Base-by-base conservation (phyloP, 2,888 invertebrate genomes). In the Cacoxenus indagator region DNA sequence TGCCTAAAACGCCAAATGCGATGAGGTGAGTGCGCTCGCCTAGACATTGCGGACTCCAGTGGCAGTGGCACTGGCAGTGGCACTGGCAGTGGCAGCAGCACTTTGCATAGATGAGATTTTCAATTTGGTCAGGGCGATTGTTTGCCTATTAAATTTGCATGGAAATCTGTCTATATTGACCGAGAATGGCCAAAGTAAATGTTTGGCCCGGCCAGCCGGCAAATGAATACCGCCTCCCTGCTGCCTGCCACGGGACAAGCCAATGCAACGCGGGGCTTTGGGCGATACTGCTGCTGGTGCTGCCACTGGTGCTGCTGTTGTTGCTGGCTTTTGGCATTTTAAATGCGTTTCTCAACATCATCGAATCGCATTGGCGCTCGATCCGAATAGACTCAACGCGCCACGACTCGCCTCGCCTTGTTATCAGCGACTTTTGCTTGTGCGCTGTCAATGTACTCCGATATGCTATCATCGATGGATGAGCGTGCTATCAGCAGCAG, bases 121-220 rank as follows among this genome's bases (percentile, higher is more conserved):
- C 87, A 87, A 87, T 87, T 87, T 86, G 84, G 82, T 82, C 83
- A 83, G 80, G 76, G 73, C 76, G 76, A 76, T 82, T 85, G 86
- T 87, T 87, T 87, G 85, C 87, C 84, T 85, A 87, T 87, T 87
- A 87, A 87, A 87, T 87, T 87, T 87, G 87, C 87, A 87, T 87
- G 86, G 84, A 85, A 85, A 86, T 87, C 85, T 87, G 87, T 87
- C 87, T 87, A 84, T 87, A 86, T 87, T 87, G 87, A 86, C 87
- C 85, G 78, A 82, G 82, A 85, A 81, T 79, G 76, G 83, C 81
- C 83, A 83, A 82, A 76, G 83, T 76, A 83, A 84, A 84, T 82
- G 82, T 84, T 81, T 76, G 76, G 61, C 45, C 43, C 75, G 74
- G 74, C 80, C 81, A 79, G 76, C 76, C 70, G 48, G 57, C 75